These are phyloP conservation scores for Mesitornis unicolor DNA, from an alignment of 2,113 vertebrate genomes.

Conservation along the genomic window DNA sequence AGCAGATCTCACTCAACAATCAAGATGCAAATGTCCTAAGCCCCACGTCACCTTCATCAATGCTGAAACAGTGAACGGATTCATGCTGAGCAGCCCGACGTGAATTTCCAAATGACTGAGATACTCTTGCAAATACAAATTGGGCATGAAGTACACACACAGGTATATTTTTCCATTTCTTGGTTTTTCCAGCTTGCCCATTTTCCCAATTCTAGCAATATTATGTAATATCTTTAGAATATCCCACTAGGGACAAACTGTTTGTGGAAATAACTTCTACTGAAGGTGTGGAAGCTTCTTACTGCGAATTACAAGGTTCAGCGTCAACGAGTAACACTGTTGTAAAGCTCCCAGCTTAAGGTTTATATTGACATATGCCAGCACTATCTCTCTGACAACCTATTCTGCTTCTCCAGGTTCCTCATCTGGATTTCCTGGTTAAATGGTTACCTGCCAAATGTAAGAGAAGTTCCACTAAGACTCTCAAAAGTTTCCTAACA, in stretches of 20 bases:
- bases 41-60: background rate
- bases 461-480: background rate
- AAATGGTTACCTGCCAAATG: background rate
- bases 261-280: background rate
- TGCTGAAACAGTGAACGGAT: background rate
- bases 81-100: background rate
- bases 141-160: background rate
- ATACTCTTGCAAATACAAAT: background rate
- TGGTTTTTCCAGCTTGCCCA: background rate
- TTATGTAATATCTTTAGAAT: background rate
- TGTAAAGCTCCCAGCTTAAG: background rate
- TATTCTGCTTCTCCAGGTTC: background rate
- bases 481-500: background rate
- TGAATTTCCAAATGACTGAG: background rate
- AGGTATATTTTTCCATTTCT: background rate
- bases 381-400: background rate
- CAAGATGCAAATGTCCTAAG: background rate
- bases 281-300: background rate
- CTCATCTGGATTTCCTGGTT: background rate
- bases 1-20: background rate
- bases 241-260: background rate
- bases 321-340: background rate
- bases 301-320: background rate
- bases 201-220: background rate
- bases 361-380: background rate